Conservation (phyloP, 2,113 vertebrate genomes). For the Pipa parva region DNA sequence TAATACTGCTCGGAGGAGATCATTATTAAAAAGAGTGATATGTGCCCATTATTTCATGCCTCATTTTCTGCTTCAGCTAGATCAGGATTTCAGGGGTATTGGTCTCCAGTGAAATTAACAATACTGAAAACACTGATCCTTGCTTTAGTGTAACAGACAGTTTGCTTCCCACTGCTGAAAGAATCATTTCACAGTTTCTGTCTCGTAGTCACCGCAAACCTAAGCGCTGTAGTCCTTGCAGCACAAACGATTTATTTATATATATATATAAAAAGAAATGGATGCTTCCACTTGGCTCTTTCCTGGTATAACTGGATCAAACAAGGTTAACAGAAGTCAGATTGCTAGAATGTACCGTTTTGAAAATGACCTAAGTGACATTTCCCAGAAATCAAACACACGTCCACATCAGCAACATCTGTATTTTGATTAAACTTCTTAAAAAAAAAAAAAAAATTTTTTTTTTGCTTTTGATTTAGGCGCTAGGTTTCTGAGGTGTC, state of each 20-base stretch:
- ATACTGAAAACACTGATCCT: conserved; percentile 31
- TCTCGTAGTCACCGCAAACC: conserved; percentile 28
- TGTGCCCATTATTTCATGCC: conserved; percentile 49
- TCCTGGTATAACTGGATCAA: conserved; percentile 31
- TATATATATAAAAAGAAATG: conserved; percentile 26
- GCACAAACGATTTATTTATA: conserved; percentile 26
- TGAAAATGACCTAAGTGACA: conserved; percentile 35
- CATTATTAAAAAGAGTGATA: conserved; percentile 53
- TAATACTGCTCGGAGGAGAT: conserved; percentile 51
- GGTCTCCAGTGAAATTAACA: conserved; percentile 43
- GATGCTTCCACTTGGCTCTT: conserved; percentile 11
- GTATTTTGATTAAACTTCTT: conserved; percentile 45
- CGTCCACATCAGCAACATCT: neutral
- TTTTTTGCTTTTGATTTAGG: conserved; percentile 16
- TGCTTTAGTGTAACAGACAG: conserved; percentile 35
- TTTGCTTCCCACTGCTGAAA: conserved; percentile 25
- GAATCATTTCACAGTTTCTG: conserved; percentile 41
- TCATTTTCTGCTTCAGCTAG: conserved; percentile 50
- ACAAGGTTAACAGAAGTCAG: conserved; percentile 45
- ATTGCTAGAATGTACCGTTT: conserved; percentile 16
- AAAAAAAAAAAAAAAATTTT: conserved; percentile 35
- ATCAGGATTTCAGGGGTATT: conserved; percentile 42
- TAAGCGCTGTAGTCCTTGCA: conserved; percentile 24
- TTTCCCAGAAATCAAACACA: conserved; percentile 33
- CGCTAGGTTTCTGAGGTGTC: conserved; percentile 36